Conservation (phyloP, 2,797 vertebrate genomes). For the Myotis planiceps region DNA sequence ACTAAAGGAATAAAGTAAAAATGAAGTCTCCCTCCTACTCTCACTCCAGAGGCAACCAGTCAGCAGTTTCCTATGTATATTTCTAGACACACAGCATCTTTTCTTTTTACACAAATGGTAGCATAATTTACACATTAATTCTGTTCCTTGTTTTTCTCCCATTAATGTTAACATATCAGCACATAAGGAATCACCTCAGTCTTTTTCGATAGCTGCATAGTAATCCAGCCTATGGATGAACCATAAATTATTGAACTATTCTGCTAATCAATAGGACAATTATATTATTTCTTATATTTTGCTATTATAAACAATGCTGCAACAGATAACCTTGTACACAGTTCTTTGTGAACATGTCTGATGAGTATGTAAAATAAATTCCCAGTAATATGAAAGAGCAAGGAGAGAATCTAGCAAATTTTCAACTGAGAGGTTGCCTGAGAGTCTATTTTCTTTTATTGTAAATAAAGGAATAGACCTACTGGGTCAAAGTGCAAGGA, state of each 20-base stretch:
- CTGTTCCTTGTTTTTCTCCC: not conserved
- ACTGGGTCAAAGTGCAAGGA: conserved; percentile 6
- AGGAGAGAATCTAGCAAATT: not conserved
- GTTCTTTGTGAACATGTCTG: not conserved
- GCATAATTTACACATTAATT: not conserved
- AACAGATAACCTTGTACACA: not conserved
- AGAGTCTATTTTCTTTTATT: not conserved
- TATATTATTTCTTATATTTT: not conserved
- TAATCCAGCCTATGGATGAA: not conserved
- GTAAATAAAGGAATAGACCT: not conserved
- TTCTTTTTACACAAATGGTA: not conserved
- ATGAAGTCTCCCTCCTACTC: not conserved
- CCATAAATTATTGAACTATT: not conserved
- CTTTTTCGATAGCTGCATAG: not conserved
- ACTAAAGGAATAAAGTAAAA: conserved; percentile 8
- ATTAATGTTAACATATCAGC: not conserved
- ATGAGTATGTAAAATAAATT: not conserved
- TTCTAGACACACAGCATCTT: not conserved
- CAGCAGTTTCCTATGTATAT: not conserved
- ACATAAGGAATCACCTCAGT: not conserved
- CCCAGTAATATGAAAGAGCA: not conserved
- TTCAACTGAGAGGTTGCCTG: not conserved
- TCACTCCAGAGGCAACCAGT: not conserved
- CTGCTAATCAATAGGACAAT: not conserved
- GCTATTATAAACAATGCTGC: not conserved